A percentile compares a stretch with the other conserved stretches of the same genome.
These are phyloP conservation scores for Graptemys geographica DNA, from an alignment of 2,797 vertebrate species.

Conservation along the genomic window DNA sequence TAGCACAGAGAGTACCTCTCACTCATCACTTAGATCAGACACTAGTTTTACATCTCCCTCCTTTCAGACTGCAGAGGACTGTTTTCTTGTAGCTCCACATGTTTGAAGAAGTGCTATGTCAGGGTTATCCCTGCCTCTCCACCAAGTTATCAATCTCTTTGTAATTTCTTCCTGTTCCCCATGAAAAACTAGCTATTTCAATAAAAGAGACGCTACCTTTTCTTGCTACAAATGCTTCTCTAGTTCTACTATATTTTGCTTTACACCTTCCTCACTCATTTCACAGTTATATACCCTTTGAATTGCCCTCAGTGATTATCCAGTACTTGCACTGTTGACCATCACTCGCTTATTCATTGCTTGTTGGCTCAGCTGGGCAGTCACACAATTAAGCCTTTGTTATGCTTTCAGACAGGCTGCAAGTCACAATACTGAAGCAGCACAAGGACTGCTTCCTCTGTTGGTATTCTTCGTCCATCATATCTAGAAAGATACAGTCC, in stretches of 20 bases:
- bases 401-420: constrained; percentile 71
- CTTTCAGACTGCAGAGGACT: not conserved
- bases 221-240: not conserved
- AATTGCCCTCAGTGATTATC: constrained; percentile 74
- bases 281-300: constrained; percentile 68
- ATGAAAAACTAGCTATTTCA: not conserved
- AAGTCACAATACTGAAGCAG: constrained; percentile 78
- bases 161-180: not conserved
- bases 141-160: not conserved
- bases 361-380: constrained; percentile 80
- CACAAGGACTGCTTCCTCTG: constrained; percentile 69
- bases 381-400: constrained; percentile 77
- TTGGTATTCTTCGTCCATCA: constrained; percentile 57
- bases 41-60: not conserved
- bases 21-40: not conserved
- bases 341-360: constrained; percentile 75
- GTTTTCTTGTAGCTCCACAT: not conserved
- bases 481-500: constrained; percentile 40
- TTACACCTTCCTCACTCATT: constrained; percentile 46
- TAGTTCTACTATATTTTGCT: constrained; percentile 30
- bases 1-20: not conserved
- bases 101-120: not conserved
- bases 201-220: not conserved
- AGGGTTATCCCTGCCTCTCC: not conserved
- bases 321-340: constrained; percentile 75